Percentiles rank a stretch among this genome's conserved stretches.
Evolutionary conservation across 1,140 invertebrate genomes (phyloP).

Genomic region (Teleopsis dalmanni): DNA sequence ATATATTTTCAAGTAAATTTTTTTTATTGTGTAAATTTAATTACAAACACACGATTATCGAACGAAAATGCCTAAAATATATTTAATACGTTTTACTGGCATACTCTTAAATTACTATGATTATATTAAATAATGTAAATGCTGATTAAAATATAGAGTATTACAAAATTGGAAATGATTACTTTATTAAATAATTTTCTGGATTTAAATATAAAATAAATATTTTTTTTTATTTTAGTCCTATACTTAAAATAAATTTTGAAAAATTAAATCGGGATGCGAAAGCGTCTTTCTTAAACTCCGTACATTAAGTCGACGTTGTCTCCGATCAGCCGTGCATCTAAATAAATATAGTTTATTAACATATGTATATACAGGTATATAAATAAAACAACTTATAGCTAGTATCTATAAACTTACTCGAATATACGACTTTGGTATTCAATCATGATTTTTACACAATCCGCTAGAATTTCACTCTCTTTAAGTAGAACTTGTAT

Average conservation of each 20-base stretch:
- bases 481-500: constrained; percentile 31
- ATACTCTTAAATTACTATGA: too few relatives aligned
- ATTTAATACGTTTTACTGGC: too few relatives aligned
- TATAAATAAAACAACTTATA: not conserved
- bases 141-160: too few relatives aligned
- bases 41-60: too few relatives aligned
- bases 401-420: constrained; percentile 33
- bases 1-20: not conserved
- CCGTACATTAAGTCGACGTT: constrained; percentile 28
- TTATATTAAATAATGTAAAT: too few relatives aligned
- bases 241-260: constrained; percentile 31
- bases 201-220: not conserved
- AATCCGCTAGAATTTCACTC: constrained; percentile 33
- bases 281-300: constrained; percentile 38
- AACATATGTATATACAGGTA: not conserved
- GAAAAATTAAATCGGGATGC: constrained; percentile 38
- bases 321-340: constrained; percentile 32
- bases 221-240: too few relatives aligned
- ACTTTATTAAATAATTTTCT: not conserved
- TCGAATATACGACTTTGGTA: constrained; percentile 39
- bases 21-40: too few relatives aligned
- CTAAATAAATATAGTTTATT: constrained; percentile 13
- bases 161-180: too few relatives aligned
- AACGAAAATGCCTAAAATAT: too few relatives aligned
- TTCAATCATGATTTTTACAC: constrained; percentile 40